Evolutionary conservation across 2,888 invertebrate species (phyloP), one percentile per base, ranked within the genome.

Genomic region (Drosophila eohydei): DNA sequence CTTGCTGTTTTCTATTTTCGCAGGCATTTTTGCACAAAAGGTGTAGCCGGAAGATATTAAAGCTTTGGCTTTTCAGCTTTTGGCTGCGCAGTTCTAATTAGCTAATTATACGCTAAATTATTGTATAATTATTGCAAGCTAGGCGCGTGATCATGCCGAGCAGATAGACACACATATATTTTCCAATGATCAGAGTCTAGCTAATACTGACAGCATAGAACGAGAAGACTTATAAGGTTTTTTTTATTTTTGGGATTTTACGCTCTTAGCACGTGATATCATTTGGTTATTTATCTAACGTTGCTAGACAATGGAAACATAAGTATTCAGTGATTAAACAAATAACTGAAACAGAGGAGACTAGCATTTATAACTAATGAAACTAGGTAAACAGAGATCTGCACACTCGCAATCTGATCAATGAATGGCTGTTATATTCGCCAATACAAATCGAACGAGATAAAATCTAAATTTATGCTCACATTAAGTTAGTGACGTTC

Each of bases 51-150:
- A 87, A 89, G 88, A 90, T 90, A 84, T 83, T 79, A 52, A 46
- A 60, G 14, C 32, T 60, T 86, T 83, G 51, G 32, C 69, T 66
- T 82, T 71, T 72, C 64, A 61, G 56, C 48, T 64, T 80, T 89
- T 72, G 70, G 70, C 75, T 89, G 73, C 77, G 88, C 83, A 89
- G 78, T 89, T 89, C 87, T 87, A 88, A 89, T 90, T 90, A 83
- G 87, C 86, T 89, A 91, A 89, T 89, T 91, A 89, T 86, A 91
- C 87, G 88, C 87, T 80, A 64, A 89, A 78, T 91, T 89, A 86
- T 79, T 90, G 71, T 91, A 81, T 86, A 89, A 89, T 89, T 89
- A 90, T 90, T 84, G 67, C 61, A 74, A 84, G 76, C 85, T 79
- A 63, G 74, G 83, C 83, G 74, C 80, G 66, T 72, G 83, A 73